phyloP scores from a whole-genome alignment of 2,113 vertebrate species.

The Charina bottae region DNA sequence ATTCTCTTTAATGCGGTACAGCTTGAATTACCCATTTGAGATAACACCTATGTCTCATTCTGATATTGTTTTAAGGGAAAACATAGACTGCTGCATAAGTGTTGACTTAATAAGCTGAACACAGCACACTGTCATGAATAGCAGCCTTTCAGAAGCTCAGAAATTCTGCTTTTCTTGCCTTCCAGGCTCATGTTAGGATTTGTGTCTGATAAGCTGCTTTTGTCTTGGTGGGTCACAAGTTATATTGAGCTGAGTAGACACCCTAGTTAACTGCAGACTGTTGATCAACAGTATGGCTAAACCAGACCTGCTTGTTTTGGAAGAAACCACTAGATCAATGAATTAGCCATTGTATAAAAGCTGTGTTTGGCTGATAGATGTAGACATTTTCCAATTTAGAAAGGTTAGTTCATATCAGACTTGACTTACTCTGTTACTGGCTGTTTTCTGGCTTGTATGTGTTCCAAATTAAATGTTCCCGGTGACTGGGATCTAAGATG shows the following conservation, averaged over 20 bases:
- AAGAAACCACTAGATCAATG: background rate
- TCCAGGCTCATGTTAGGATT: background rate
- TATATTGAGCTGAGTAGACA: background rate
- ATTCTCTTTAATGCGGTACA: background rate
- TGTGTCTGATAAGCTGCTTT: background rate
- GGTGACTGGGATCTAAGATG: background rate
- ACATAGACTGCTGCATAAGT: background rate
- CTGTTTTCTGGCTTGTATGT: background rate
- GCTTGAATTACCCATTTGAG: background rate
- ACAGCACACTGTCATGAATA: background rate
- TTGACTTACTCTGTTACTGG: background rate
- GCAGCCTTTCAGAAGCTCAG: background rate
- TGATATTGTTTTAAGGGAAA: background rate
- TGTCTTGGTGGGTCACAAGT: background rate
- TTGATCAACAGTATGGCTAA: background rate
- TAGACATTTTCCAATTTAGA: background rate
- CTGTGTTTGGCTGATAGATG: background rate
- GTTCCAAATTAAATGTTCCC: conserved; percentile 9
- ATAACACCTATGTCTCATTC: too few relatives aligned
- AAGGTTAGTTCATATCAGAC: background rate
- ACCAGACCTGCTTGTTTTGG: background rate
- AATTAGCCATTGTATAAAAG: background rate
- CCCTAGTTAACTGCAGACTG: background rate
- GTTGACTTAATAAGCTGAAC: background rate
- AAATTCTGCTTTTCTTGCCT: background rate